Percentiles rank a stretch among this genome's conserved stretches.
Evolutionary conservation across 92 coral and sea anemone genomes (phyloP).

Genomic region (Zoanthus sociatus): DNA sequence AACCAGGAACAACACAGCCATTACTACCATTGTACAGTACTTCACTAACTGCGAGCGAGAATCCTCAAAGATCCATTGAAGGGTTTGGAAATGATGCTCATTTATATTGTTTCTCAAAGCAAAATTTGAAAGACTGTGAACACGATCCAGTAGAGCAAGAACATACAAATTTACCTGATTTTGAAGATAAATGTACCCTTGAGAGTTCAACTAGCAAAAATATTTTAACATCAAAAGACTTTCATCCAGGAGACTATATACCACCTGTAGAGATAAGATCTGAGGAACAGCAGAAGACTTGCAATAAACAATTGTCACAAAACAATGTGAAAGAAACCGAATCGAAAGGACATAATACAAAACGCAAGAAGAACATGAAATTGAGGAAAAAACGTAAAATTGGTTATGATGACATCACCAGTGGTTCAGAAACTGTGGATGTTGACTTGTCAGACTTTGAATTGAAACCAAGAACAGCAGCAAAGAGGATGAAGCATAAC

Average conservation of each 20-base stretch:
- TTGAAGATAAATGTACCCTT: background rate
- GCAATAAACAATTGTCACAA: background rate
- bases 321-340: background rate
- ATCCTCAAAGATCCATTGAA: background rate
- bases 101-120: background rate
- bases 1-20: background rate
- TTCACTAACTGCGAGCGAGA: background rate
- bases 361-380: conserved; percentile 8
- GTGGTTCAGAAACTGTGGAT: conserved; percentile 15
- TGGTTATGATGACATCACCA: background rate
- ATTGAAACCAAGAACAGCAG: background rate
- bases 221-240: background rate
- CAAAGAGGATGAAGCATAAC: conserved; percentile 26
- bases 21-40: background rate
- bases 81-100: background rate
- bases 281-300: background rate
- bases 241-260: background rate
- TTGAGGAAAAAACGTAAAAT: conserved; percentile 33
- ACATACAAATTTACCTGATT: background rate
- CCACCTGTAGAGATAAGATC: background rate
- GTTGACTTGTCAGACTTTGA: conserved; percentile 45
- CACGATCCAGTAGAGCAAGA: background rate
- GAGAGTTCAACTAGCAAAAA: background rate
- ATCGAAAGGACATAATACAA: background rate
- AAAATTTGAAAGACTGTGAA: background rate